Percentiles rank a stretch among this genome's conserved stretches.
Evolutionary conservation across 1,140 invertebrate species (phyloP).

Genomic region (Zaprionus lachaisei): DNA sequence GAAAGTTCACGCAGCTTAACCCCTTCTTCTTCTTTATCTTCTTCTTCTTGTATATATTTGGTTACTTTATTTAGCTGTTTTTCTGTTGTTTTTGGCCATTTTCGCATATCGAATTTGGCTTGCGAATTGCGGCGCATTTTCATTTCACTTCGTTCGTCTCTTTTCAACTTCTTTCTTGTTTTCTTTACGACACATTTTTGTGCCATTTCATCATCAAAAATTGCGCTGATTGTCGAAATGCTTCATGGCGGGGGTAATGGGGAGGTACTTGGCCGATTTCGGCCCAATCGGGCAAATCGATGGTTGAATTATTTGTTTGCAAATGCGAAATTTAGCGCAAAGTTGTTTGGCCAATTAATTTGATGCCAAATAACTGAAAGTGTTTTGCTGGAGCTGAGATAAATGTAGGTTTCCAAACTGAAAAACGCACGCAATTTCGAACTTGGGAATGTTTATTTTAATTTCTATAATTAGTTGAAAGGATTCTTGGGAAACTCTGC

Average conservation of each 20-base stretch:
- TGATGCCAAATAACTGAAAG: not conserved
- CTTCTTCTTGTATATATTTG: not conserved
- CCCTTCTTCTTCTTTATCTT: slow-evolving; percentile 37
- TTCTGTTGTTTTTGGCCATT: slow-evolving; percentile 12
- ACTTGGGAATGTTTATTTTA: slow-evolving; percentile 6
- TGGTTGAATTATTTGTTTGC: slow-evolving; percentile 38
- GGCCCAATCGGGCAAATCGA: slow-evolving; percentile 42
- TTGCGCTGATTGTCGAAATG: slow-evolving; percentile 56
- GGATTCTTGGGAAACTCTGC: not conserved
- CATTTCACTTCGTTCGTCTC: slow-evolving; percentile 36
- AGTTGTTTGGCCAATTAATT: slow-evolving; percentile 50
- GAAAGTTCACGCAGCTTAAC: slow-evolving; percentile 58
- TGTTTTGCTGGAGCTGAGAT: not conserved
- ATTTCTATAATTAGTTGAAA: not conserved
- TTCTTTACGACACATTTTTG: slow-evolving; percentile 49
- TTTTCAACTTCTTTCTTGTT: not conserved
- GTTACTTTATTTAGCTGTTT: slow-evolving; percentile 8
- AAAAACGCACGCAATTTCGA: slow-evolving; percentile 7
- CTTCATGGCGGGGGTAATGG: not conserved
- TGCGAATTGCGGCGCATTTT: slow-evolving; percentile 30
- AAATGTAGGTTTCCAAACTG: not conserved
- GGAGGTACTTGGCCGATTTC: slow-evolving; percentile 27
- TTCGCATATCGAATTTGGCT: slow-evolving; percentile 40
- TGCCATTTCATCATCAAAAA: slow-evolving; percentile 75
- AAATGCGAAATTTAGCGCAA: slow-evolving; percentile 48